Percentiles rank a stretch among this genome's conserved stretches.
Evolutionary conservation across 2,113 vertebrate species (phyloP).

Genomic region (Cettia cetti): DNA sequence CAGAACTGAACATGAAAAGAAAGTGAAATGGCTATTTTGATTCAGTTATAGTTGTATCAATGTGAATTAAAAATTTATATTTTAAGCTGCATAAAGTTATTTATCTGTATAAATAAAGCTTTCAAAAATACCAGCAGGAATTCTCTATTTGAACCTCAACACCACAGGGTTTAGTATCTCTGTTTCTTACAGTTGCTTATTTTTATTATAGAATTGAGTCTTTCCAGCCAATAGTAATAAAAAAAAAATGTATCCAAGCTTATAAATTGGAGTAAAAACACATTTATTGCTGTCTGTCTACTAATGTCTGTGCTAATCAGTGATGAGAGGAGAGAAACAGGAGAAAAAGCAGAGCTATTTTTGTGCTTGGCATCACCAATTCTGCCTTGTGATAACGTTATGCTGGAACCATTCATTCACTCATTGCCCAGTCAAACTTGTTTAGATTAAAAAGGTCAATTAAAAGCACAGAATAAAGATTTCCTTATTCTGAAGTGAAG

Average conservation of each 20-base stretch:
- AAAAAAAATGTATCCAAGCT: not conserved
- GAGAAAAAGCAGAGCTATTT: conserved; percentile 24
- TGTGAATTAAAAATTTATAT: not conserved
- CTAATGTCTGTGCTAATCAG: not conserved
- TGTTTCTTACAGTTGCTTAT: not conserved
- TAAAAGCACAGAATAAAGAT: not conserved
- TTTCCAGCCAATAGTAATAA: not conserved
- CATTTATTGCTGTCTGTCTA: not conserved
- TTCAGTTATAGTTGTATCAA: not conserved
- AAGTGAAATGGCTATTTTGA: not conserved
- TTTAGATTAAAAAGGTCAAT: conserved; percentile 30
- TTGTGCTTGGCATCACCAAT: conserved; percentile 20
- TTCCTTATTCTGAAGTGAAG: not conserved
- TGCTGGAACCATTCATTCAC: conserved; percentile 4
- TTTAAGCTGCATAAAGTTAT: not conserved
- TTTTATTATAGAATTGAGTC: not conserved
- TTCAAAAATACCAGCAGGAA: not conserved
- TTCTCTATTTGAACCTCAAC: not conserved
- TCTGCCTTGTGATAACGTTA: conserved; percentile 29
- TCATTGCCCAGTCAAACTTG: conserved; percentile 1
- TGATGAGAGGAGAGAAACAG: not conserved
- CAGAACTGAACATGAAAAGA: not conserved
- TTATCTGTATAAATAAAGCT: not conserved
- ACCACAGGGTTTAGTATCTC: not conserved
- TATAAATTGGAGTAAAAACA: not conserved